Conservation (phyloP, 2,113 vertebrate species). For the Hippocampus comes region DNA sequence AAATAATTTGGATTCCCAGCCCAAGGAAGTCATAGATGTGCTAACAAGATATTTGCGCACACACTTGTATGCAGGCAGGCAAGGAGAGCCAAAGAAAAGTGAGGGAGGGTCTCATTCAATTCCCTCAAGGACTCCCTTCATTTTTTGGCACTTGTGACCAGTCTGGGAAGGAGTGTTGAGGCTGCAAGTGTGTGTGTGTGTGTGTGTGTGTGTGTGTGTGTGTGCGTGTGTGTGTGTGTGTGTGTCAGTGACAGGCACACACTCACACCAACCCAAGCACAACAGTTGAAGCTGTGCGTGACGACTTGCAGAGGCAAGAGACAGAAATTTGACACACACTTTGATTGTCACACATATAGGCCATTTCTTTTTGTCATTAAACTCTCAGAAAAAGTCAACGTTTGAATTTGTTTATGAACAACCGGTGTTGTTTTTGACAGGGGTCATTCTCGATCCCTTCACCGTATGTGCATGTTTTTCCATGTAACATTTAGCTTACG, state of each 20-base stretch:
- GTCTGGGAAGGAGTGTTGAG: background rate
- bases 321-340: conserved; percentile 14
- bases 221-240: background rate
- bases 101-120: conserved; percentile 12
- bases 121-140: conserved; percentile 38
- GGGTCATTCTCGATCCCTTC: background rate
- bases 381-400: background rate
- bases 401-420: conserved; percentile 6
- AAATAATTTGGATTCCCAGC: conserved; percentile 50
- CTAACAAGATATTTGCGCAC: conserved; percentile 65
- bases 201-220: background rate
- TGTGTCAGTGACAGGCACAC: conserved; percentile 1
- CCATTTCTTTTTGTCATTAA: background rate
- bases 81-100: conserved; percentile 5
- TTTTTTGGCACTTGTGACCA: conserved; percentile 24
- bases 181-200: background rate
- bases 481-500: conserved; percentile 3
- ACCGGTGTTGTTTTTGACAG: background rate
- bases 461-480: background rate
- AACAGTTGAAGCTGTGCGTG: conserved; percentile 12
- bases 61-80: conserved; percentile 30
- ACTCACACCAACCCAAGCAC: conserved; percentile 2
- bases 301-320: conserved; percentile 3
- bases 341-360: conserved; percentile 7
- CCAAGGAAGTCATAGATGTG: conserved; percentile 42